phyloP scores from a whole-genome alignment of 2,888 invertebrate species.

The Lithophane semibrunnea region DNA sequence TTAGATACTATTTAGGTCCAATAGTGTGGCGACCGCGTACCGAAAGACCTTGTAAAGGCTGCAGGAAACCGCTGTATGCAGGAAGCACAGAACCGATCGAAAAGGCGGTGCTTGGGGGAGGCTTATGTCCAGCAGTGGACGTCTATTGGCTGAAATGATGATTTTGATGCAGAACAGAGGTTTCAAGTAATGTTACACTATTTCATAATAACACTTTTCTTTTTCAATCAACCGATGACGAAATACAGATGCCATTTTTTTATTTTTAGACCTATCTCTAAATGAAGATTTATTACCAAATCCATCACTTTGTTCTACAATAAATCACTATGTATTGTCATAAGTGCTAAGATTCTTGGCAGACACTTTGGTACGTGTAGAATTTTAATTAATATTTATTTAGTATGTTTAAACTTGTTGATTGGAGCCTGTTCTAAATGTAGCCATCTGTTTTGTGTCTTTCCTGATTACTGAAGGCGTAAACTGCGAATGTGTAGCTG shows the following conservation, averaged over 20 bases:
- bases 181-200: no score
- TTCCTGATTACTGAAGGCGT: conserved; percentile 20
- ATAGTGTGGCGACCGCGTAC: no score
- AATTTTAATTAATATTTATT: conserved; percentile 59
- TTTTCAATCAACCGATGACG: background rate
- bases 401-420: conserved; percentile 26
- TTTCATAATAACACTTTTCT: background rate
- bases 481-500: background rate
- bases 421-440: conserved; percentile 18
- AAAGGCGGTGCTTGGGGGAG: no score
- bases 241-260: conserved; percentile 9
- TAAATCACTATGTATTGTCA: conserved; percentile 20
- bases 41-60: no score
- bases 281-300: conserved; percentile 44
- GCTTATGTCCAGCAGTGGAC: no score
- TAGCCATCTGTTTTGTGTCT: conserved; percentile 38
- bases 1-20: background rate
- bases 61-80: no score
- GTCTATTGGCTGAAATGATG: no score
- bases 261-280: conserved; percentile 19
- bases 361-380: conserved; percentile 18
- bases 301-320: conserved; percentile 23
- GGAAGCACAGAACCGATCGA: no score
- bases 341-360: conserved; percentile 41
- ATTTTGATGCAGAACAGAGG: background rate